These are phyloP conservation scores for Hydriomena furcata DNA, from an alignment of 2,888 invertebrate genomes.

Conservation along the genomic window DNA sequence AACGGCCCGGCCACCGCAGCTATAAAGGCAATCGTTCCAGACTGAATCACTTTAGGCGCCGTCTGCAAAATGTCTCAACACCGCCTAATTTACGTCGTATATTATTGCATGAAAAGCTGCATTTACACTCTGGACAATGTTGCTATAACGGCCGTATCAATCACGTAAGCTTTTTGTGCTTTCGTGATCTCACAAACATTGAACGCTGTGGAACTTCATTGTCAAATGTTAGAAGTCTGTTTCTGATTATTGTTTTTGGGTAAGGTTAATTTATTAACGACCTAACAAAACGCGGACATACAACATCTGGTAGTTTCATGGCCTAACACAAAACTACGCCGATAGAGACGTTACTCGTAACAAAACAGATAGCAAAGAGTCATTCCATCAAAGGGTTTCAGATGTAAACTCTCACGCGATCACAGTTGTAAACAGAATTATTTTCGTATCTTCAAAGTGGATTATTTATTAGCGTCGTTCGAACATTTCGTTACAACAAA, in stretches of 20 bases:
- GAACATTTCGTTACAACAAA: constrained; percentile 61
- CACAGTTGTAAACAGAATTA: constrained; percentile 62
- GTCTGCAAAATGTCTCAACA: constrained; percentile 82
- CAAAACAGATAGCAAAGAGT: constrained; percentile 23
- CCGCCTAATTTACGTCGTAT: constrained; percentile 63
- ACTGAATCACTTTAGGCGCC: constrained; percentile 80
- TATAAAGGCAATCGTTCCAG: constrained; percentile 80
- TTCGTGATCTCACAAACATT: not conserved
- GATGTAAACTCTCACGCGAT: constrained; percentile 52
- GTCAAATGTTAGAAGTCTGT: not conserved
- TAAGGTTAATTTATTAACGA: not conserved
- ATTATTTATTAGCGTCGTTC: constrained; percentile 61
- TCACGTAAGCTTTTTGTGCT: constrained; percentile 1
- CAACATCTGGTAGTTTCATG: constrained; percentile 27
- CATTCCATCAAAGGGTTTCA: constrained; percentile 42
- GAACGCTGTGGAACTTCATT: not conserved
- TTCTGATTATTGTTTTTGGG: not conserved
- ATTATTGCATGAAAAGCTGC: constrained; percentile 39
- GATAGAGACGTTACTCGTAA: constrained; percentile 31
- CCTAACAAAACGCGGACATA: constrained; percentile 5
- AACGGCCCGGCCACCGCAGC: constrained; percentile 75
- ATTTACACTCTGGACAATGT: constrained; percentile 31
- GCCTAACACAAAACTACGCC: constrained; percentile 22
- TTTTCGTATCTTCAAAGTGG: constrained; percentile 71
- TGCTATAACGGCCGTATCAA: constrained; percentile 24